These are phyloP conservation scores for Drosophila jambulina DNA, from an alignment of 1,140 invertebrate species.

Conservation along the genomic window DNA sequence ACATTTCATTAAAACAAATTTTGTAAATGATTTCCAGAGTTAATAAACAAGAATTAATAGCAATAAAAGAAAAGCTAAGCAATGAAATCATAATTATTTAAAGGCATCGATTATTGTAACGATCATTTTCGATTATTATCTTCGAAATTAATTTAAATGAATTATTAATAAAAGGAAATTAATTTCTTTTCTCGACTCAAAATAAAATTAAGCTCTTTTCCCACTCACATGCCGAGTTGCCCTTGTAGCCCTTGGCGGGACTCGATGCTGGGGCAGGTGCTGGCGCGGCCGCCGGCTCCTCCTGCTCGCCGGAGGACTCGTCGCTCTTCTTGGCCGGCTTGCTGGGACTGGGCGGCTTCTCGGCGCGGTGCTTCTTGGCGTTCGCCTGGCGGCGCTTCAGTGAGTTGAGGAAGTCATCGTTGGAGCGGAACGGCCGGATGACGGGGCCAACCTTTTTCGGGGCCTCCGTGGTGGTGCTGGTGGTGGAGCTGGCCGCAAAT, in stretches of 20 bases:
- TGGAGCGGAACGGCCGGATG: constrained; percentile 89
- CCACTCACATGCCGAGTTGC: constrained; percentile 75
- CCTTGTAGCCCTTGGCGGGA: constrained; percentile 73
- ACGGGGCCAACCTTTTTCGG: constrained; percentile 88
- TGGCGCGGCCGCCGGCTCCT: constrained; percentile 56
- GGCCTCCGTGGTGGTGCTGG: constrained; percentile 89
- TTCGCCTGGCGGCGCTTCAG: constrained; percentile 87
- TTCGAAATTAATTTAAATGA: too few relatives aligned
- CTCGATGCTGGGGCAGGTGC: constrained; percentile 57
- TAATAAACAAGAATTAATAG: not conserved
- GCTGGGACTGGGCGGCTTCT: constrained; percentile 68
- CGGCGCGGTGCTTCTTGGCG: constrained; percentile 85
- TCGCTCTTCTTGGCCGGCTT: constrained; percentile 75
- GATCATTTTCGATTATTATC: not conserved
- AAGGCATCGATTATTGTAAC: not conserved
- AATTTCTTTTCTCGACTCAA: too few relatives aligned
- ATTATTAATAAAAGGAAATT: too few relatives aligned
- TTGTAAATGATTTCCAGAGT: too few relatives aligned
- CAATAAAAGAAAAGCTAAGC: not conserved
- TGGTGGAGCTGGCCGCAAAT: constrained; percentile 80
- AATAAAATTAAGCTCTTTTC: too few relatives aligned
- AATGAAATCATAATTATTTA: not conserved
- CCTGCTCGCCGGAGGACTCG: constrained; percentile 53
- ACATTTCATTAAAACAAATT: too few relatives aligned
- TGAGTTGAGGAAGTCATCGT: constrained; percentile 89